These are phyloP conservation scores for Labroides dimidiatus DNA, from an alignment of 2,797 vertebrate species.

Conservation along the genomic window DNA sequence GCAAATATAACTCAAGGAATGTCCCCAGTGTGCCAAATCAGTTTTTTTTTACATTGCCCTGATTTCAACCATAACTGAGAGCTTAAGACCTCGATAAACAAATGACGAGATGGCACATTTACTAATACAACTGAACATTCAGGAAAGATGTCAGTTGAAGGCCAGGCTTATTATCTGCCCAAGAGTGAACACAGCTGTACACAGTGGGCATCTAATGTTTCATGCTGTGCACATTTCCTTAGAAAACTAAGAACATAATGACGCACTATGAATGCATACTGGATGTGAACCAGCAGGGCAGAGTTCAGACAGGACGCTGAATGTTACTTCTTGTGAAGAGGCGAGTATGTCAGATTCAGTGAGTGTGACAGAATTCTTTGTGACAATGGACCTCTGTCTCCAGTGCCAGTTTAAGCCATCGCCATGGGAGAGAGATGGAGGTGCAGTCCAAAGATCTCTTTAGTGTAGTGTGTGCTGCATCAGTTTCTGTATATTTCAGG, in stretches of 20 bases:
- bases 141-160: constrained; percentile 9
- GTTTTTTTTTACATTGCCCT: not conserved
- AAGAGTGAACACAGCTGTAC: constrained; percentile 26
- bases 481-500: constrained; percentile 27
- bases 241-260: constrained; percentile 20
- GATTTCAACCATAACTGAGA: constrained; percentile 3
- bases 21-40: constrained; percentile 12
- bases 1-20: constrained; percentile 24
- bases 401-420: constrained; percentile 63
- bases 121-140: not conserved
- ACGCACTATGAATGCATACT: constrained; percentile 22
- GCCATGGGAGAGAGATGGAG: constrained; percentile 35
- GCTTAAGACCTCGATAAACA: not conserved
- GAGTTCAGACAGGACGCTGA: constrained; percentile 25
- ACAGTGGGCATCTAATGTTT: not conserved
- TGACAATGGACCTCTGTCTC: constrained; percentile 63
- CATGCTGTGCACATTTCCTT: constrained; percentile 4
- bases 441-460: constrained; percentile 32
- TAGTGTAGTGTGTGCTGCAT: constrained; percentile 26
- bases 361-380: constrained; percentile 32
- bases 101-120: constrained; percentile 1
- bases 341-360: constrained; percentile 24
- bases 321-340: constrained; percentile 26
- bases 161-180: not conserved
- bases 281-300: constrained; percentile 25